These are phyloP conservation scores for Hemithea aestivaria DNA, from an alignment of 2,888 invertebrate species.

Conservation along the genomic window DNA sequence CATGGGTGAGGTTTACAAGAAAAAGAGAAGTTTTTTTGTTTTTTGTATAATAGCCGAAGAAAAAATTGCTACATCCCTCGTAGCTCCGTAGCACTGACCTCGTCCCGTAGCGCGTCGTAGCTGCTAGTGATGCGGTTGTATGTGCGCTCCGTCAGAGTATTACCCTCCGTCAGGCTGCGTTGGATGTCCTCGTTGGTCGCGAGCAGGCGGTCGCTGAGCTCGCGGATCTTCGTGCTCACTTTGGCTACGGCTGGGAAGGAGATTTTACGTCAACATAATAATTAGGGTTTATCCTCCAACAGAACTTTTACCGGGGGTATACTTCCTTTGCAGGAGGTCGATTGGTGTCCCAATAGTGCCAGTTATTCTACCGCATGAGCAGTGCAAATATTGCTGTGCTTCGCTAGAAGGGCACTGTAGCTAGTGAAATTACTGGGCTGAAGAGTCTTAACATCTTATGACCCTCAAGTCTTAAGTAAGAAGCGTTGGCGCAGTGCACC, in stretches of 20 bases:
- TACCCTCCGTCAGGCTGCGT: slow-evolving; percentile 77
- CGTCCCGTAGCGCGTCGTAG: slow-evolving; percentile 74
- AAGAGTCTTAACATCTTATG: too few species aligned
- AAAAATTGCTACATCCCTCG: slow-evolving; percentile 1
- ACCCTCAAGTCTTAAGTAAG: too few species aligned
- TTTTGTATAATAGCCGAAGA: background rate
- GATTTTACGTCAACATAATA: too few species aligned
- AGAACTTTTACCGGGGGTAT: too few species aligned
- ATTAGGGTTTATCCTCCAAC: too few species aligned
- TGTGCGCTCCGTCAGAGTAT: slow-evolving; percentile 75
- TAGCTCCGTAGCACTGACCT: slow-evolving; percentile 44
- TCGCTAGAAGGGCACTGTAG: too few species aligned
- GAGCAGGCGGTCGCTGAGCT: slow-evolving; percentile 68
- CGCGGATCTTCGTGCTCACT: slow-evolving; percentile 73
- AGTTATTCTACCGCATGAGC: too few species aligned
- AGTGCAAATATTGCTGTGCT: too few species aligned
- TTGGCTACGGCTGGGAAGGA: slow-evolving; percentile 56
- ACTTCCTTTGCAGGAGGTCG: too few species aligned
- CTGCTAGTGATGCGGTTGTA: slow-evolving; percentile 76
- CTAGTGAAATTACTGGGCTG: too few species aligned
- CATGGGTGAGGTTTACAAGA: background rate
- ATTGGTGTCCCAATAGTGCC: too few species aligned
- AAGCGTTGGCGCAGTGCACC: too few species aligned
- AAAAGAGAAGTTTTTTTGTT: background rate
- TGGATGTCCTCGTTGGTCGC: slow-evolving; percentile 79